Conservation (phyloP, 2,888 invertebrate species). For the Dromius quadrimaculatus region DNA sequence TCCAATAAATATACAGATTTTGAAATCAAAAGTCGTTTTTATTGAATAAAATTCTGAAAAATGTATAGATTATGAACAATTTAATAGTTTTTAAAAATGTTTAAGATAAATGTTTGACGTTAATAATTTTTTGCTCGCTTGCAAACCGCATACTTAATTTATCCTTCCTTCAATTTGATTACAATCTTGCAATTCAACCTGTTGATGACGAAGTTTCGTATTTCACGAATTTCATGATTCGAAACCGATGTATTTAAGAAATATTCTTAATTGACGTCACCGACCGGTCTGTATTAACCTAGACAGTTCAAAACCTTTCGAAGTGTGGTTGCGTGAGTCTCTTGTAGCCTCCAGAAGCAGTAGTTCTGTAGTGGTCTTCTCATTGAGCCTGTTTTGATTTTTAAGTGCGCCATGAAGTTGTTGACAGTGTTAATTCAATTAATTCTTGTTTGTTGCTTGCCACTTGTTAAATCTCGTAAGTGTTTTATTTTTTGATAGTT, state of each 20-base stretch:
- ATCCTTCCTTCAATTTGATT: too few relatives aligned
- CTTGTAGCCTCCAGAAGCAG: slow-evolving; percentile 17
- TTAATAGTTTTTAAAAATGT: too few relatives aligned
- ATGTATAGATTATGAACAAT: too few relatives aligned
- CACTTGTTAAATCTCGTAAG: slow-evolving; percentile 34
- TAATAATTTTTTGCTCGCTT: too few relatives aligned
- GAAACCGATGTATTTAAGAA: slow-evolving; percentile 28
- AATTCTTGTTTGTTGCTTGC: not conserved
- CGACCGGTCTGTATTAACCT: slow-evolving; percentile 25
- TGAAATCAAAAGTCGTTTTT: too few relatives aligned
- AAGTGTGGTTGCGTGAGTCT: slow-evolving; percentile 8
- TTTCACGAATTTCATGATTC: too few relatives aligned
- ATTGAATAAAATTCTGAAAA: too few relatives aligned
- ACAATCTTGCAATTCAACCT: too few relatives aligned
- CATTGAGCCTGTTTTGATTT: not conserved
- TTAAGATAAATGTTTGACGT: too few relatives aligned
- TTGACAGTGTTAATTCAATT: slow-evolving; percentile 1
- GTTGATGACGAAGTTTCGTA: too few relatives aligned
- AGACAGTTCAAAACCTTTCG: slow-evolving; percentile 35
- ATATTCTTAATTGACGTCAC: slow-evolving; percentile 31
- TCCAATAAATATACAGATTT: too few relatives aligned
- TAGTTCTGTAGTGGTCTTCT: slow-evolving; percentile 7
- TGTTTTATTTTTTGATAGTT: slow-evolving; percentile 7
- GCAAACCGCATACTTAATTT: too few relatives aligned
- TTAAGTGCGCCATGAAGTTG: slow-evolving; percentile 6